These are phyloP conservation scores for Porites evermanni DNA, from an alignment of 92 coral and sea anemone genomes.

Conservation along the genomic window DNA sequence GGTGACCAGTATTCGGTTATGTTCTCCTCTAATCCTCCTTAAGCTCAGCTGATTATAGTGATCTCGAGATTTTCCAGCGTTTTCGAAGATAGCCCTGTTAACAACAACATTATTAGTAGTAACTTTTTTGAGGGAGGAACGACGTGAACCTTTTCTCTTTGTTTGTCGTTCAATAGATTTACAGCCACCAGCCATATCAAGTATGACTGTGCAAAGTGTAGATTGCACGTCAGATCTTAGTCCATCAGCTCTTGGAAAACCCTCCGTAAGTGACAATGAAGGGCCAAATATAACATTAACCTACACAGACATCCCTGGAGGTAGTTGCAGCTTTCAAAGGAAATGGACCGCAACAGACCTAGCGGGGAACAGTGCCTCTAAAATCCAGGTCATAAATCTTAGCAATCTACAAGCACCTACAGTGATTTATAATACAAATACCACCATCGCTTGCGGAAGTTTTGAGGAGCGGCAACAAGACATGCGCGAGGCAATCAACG, in stretches of 20 bases:
- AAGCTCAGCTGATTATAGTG: too few species aligned
- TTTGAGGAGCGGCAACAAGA: conserved; percentile 55
- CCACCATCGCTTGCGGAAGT: conserved; percentile 70
- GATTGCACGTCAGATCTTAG: conserved; percentile 65
- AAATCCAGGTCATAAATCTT: conserved; percentile 54
- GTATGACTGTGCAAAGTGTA: conserved; percentile 36
- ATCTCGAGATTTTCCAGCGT: too few species aligned
- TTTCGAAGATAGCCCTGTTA: too few species aligned
- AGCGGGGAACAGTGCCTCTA: conserved; percentile 78
- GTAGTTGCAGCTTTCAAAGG: conserved; percentile 62
- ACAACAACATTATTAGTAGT: too few species aligned
- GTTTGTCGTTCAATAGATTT: conserved; percentile 38
- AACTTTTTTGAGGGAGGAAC: too few species aligned
- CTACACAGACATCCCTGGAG: conserved; percentile 54
- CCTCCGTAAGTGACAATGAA: conserved; percentile 71
- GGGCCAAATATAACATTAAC: conserved; percentile 62
- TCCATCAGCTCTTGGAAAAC: conserved; percentile 65
- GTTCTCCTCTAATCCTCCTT: too few species aligned
- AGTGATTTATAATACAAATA: conserved; percentile 34
- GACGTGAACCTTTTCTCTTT: too few species aligned
- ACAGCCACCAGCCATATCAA: conserved; percentile 60
- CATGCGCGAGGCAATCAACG: conserved; percentile 64
- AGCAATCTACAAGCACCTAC: conserved; percentile 36
- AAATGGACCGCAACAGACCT: conserved; percentile 74
- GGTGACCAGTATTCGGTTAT: too few species aligned